Base-by-base conservation (phyloP, 2,113 vertebrate species). In the Gobius niger region DNA sequence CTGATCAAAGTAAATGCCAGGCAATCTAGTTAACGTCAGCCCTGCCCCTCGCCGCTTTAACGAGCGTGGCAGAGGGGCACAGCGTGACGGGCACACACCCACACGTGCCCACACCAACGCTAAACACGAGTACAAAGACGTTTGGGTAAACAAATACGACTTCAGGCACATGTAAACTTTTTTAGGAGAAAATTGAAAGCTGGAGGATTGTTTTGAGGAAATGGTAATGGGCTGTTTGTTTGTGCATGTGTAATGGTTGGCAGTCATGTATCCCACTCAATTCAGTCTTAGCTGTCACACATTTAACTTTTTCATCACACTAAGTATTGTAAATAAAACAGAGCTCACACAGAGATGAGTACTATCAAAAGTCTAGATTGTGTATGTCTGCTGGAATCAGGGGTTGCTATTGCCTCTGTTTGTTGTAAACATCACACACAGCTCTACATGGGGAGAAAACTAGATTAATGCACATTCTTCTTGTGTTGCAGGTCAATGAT, bases 1-100 rank as follows among this genome's bases (percentile, higher is more conserved):
- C 75, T 82, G 85, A 89, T 90, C 80, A 86, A 88, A 89, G 87
- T 85, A 81, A 88, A 87, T 85, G 80, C 81, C 74, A 74, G 61
- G 70, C 81, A 85, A 78, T 85, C 80, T 82, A 84, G 84, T 88
- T 87, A 89, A 85, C 64, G 67, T 84, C 77, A 82, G 77, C 63
- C 65, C 65, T 52, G 68, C 81, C 71, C 54, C 68, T 80, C n/a
- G 13, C 77, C 10, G 47, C 81, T 83, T 87, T 86, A 85, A 86
- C 77, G 71, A 84, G 83, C 60, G 2, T 61, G 66, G 73, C 84
- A 84, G 74, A 82, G 81, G 81, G 77, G 78, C 70, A 6, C 83
- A 84, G 72, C 70, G 7, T 77, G 78, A 79, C 68, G 51, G 72
- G 67, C 75, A 53, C 85, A 80, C 82, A 73, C 82, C 40, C 85